Conservation (phyloP, 92 coral and sea anemone genomes). For the Meandrina meandrites region DNA sequence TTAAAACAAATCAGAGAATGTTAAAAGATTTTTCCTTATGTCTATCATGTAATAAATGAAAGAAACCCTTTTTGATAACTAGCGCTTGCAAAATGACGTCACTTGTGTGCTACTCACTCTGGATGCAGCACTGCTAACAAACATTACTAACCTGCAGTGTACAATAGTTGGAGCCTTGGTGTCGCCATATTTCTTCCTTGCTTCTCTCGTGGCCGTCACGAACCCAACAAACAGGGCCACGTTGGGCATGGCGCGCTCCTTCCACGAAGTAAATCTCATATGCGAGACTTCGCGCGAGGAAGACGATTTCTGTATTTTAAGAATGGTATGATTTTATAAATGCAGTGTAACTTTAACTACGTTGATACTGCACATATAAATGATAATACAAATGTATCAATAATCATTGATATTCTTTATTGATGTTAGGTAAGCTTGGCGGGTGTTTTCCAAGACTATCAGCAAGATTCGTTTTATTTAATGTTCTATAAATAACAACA, state of each 20-base stretch:
- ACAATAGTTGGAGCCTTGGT: slow-evolving; percentile 78
- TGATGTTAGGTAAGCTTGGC: too few relatives aligned
- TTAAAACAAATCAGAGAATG: too few relatives aligned
- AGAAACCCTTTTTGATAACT: too few relatives aligned
- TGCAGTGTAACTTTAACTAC: neutral
- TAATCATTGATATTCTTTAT: too few relatives aligned
- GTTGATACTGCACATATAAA: neutral
- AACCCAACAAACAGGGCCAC: slow-evolving; percentile 89
- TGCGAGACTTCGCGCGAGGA: slow-evolving; percentile 77
- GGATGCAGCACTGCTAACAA: neutral
- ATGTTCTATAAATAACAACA: too few relatives aligned
- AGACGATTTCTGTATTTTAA: slow-evolving; percentile 11
- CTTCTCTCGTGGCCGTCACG: slow-evolving; percentile 72
- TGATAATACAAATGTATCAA: too few relatives aligned
- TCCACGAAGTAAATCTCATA: slow-evolving; percentile 87
- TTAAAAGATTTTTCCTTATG: too few relatives aligned
- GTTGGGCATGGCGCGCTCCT: slow-evolving; percentile 73
- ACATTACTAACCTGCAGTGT: slow-evolving; percentile 79
- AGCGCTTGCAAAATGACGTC: too few relatives aligned
- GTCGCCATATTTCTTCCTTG: slow-evolving; percentile 66
- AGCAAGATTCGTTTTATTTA: too few relatives aligned
- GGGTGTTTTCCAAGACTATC: too few relatives aligned
- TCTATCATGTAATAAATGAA: too few relatives aligned
- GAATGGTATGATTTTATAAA: neutral
- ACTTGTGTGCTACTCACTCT: too few relatives aligned